Evolutionary conservation across 2,113 vertebrate genomes (phyloP).

Genomic region (Heloderma charlesbogerti): DNA sequence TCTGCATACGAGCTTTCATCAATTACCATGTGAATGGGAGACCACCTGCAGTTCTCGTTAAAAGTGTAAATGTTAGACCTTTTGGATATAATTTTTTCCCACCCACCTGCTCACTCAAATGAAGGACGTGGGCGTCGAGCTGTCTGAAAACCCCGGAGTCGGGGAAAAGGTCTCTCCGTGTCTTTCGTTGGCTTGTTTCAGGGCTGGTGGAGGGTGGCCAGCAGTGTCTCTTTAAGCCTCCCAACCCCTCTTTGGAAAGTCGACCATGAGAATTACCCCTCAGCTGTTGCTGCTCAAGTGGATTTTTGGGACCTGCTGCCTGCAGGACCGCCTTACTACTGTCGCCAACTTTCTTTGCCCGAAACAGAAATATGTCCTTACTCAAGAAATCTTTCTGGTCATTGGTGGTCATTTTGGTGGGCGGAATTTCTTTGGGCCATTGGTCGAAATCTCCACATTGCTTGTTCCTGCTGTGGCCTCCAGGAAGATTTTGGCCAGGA

Average conservation of each 20-base stretch:
- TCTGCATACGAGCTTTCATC: not conserved
- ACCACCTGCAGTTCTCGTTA: not conserved
- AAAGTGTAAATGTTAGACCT: fast-evolving
- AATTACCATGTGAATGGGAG: not conserved
- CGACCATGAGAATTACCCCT: not conserved
- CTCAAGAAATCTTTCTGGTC: constrained; percentile 33
- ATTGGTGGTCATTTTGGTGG: not conserved
- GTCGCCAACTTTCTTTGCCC: constrained; percentile 65
- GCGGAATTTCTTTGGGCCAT: not conserved
- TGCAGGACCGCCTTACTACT: constrained; percentile 19
- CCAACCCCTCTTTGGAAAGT: not conserved
- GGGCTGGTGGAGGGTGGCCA: not conserved
- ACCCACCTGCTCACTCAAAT: constrained; percentile 75
- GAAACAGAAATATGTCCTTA: constrained; percentile 65
- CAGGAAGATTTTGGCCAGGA: not conserved
- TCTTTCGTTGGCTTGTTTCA: constrained; percentile 61
- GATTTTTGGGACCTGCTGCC: constrained; percentile 70
- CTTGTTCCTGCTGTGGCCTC: not conserved
- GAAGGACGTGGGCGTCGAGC: constrained; percentile 73
- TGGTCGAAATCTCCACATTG: not conserved
- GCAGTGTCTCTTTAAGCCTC: not conserved
- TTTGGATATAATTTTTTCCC: not conserved
- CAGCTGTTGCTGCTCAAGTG: not conserved
- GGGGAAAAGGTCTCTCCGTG: constrained; percentile 77
- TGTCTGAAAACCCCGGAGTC: constrained; percentile 66